Evolutionary conservation across 2,888 invertebrate species (phyloP).

Genomic region (Melangyna quadrimaculata): DNA sequence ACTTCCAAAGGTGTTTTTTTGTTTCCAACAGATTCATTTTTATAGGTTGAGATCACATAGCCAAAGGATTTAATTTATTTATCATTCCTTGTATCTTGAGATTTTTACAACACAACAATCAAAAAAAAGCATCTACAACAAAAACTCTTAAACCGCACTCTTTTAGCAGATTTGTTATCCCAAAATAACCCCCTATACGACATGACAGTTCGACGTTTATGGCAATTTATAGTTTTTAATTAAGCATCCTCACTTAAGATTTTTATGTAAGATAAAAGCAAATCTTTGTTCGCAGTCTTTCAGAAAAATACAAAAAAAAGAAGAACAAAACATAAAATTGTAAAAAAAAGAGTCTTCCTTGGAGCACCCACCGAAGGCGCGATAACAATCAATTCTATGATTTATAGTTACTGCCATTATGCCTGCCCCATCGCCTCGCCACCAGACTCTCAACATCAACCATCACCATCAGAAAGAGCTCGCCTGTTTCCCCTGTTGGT

Average conservation of each 20-base stretch:
- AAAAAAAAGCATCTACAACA: background rate
- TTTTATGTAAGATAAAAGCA: conserved; percentile 33
- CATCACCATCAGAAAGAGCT: background rate
- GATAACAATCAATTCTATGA: conserved; percentile 62
- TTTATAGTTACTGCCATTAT: conserved; percentile 52
- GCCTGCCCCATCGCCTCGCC: background rate
- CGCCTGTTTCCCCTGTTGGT: background rate
- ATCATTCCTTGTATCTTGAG: background rate
- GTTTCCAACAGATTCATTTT: background rate
- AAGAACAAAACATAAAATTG: background rate
- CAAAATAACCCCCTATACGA: conserved; percentile 48
- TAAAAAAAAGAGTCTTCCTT: background rate
- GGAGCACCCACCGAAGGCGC: conserved; percentile 7
- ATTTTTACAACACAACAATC: background rate
- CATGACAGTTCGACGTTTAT: conserved; percentile 57
- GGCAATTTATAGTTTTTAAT: conserved; percentile 68
- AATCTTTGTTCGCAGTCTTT: conserved; percentile 2
- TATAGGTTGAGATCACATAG: background rate
- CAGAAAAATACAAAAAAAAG: background rate
- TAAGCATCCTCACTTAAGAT: conserved; percentile 61
- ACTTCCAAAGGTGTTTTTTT: background rate
- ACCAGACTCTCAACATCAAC: background rate
- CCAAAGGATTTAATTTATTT: background rate
- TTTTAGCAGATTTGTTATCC: conserved; percentile 50
- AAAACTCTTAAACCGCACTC: background rate